A percentile compares a stretch with the other conserved stretches of the same genome.
Evolutionary conservation across 2,888 invertebrate genomes (phyloP).

Genomic region (Elmis aenea): DNA sequence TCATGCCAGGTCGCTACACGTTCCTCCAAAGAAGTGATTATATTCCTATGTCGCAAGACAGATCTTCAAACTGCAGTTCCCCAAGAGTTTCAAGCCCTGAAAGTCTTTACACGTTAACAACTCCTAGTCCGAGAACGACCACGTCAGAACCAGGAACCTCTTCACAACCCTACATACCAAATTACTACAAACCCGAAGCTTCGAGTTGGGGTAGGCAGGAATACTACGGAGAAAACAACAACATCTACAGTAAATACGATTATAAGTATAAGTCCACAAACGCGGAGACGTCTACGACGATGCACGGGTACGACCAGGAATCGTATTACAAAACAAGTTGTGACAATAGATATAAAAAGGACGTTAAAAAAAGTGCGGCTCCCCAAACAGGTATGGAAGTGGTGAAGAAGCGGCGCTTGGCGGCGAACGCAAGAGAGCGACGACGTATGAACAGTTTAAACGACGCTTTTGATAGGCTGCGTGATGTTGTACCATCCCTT

Average conservation of each 20-base stretch:
- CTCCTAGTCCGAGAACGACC: slow-evolving; percentile 36
- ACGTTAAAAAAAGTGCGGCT: slow-evolving; percentile 16
- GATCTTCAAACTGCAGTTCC: slow-evolving; percentile 40
- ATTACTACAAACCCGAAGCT: slow-evolving; percentile 34
- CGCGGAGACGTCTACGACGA: slow-evolving; percentile 17
- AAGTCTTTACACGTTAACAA: slow-evolving; percentile 35
- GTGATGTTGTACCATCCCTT: slow-evolving; percentile 66
- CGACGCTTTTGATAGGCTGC: slow-evolving; percentile 64
- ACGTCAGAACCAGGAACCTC: slow-evolving; percentile 42
- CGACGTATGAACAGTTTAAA: slow-evolving; percentile 69
- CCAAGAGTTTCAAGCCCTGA: slow-evolving; percentile 43
- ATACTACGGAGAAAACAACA: slow-evolving; percentile 41
- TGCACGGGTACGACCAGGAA: slow-evolving; percentile 27
- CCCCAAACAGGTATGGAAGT: slow-evolving; percentile 37
- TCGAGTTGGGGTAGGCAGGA: slow-evolving; percentile 29
- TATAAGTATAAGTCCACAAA: slow-evolving; percentile 29
- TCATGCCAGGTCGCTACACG: slow-evolving; percentile 27
- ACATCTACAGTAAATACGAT: slow-evolving; percentile 35
- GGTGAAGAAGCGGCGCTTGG: slow-evolving; percentile 57
- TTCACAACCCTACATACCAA: slow-evolving; percentile 43
- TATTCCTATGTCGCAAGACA: slow-evolving; percentile 31
- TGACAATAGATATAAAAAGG: slow-evolving; percentile 21
- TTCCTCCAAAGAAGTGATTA: slow-evolving; percentile 33
- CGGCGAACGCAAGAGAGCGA: slow-evolving; percentile 70
- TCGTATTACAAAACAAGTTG: slow-evolving; percentile 31